Evolutionary conservation across 2,888 invertebrate genomes (phyloP).

Genomic region (Sphaerophoria rueppellii): DNA sequence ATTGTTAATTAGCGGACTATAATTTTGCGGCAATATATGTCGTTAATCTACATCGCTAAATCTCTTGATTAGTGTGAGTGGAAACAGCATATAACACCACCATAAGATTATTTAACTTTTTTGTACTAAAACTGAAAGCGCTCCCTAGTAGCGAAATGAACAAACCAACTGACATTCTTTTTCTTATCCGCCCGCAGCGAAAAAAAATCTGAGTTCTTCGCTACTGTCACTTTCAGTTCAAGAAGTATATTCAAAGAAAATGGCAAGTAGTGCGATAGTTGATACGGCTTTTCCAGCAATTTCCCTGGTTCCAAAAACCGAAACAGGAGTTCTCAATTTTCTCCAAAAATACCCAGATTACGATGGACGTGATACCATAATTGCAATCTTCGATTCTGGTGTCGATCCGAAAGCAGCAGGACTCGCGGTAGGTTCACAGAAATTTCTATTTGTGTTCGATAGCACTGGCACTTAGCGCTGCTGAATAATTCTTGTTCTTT

Average conservation of each 20-base stretch:
- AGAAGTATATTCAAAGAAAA: constrained; percentile 72
- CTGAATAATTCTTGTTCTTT: constrained; percentile 10
- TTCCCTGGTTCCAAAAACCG: constrained; percentile 95
- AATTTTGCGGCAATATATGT: too few relatives aligned
- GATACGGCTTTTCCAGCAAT: constrained; percentile 90
- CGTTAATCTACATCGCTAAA: too few relatives aligned
- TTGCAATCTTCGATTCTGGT: constrained; percentile 98
- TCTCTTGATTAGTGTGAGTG: too few relatives aligned
- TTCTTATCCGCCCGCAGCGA: constrained; percentile 28
- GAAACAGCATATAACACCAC: too few relatives aligned
- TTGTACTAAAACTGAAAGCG: constrained; percentile 22
- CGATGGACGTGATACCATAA: constrained; percentile 95
- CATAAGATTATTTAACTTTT: too few relatives aligned
- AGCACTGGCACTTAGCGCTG: not conserved
- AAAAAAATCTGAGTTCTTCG: constrained; percentile 52
- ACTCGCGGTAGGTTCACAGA: constrained; percentile 87
- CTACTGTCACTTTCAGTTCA: constrained; percentile 69
- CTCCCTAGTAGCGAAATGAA: not conserved
- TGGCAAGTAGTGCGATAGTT: constrained; percentile 77
- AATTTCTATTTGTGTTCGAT: too few relatives aligned
- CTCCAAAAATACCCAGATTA: constrained; percentile 93
- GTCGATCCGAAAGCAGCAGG: constrained; percentile 98
- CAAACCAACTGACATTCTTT: constrained; percentile 41
- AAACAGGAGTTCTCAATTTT: constrained; percentile 95
- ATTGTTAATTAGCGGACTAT: too few relatives aligned